Evolutionary conservation across 2,113 vertebrate genomes (phyloP), one percentile per base, ranked within the genome.

Genomic region (Engraulis encrasicolus): DNA sequence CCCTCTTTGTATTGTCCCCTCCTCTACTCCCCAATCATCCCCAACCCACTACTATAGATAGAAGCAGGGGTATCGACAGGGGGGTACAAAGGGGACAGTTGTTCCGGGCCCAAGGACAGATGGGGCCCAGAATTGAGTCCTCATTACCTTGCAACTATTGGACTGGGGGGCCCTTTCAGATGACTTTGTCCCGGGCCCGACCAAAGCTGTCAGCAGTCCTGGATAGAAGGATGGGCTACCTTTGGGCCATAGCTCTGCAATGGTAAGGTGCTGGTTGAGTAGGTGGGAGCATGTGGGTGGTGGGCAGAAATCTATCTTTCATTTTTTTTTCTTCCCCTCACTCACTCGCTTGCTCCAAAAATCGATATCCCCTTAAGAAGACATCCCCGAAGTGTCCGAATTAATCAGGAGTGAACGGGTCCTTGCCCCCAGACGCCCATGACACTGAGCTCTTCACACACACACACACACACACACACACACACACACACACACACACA

Each of bases 341-440:
- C n/a, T n/a, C n/a, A n/a, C n/a, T n/a, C 31, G 1, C 80, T 79
- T 20, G 71, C 81, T 74, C 84, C 45, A 15, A 85, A 15, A 85
- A 79, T 82, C 80, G 31, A 82, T 84, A 74, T 50, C 31, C 81
- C 78, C 82, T 82, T 85, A 84, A 81, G n/a, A 81, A 58, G 45
- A 80, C 77, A 71, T 83, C 83, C 61, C 81, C 50, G 49, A 82
- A 71, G 78, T 85, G 84, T 85, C 84, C 45, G 23, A 81, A 37
- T 79, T 58, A 85, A 85, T 83, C 54, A 61, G 34, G 34, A 27
- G 49, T 23, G 81, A 83, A 81, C 27, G 61, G 79, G 52, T 82
- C 74, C 81, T 61, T 49, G 82, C 61, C 54, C 0, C 54, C 2
- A 9, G 27, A n/a, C 20, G 14, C 18, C 23, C 36, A 74, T 11